Conservation (phyloP, 2,113 vertebrate genomes). For the Xyrauchen texanus region DNA sequence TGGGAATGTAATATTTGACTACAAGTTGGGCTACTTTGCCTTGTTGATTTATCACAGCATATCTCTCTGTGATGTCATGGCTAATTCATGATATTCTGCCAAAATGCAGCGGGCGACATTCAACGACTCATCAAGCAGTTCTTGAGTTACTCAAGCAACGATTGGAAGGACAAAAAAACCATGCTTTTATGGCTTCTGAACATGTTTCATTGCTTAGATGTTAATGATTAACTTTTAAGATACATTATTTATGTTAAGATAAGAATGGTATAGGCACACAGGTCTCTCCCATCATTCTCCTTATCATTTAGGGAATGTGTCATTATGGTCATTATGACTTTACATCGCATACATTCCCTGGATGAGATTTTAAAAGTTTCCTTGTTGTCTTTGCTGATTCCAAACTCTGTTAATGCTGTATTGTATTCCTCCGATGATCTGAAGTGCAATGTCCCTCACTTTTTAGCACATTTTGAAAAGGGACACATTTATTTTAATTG, state of each 20-base stretch:
- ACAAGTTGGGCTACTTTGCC: slow-evolving; percentile 10
- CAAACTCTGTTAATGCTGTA: slow-evolving; percentile 43
- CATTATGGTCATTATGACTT: slow-evolving; percentile 51
- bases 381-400: slow-evolving; percentile 48
- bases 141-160: slow-evolving; percentile 20
- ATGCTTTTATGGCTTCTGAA: slow-evolving; percentile 61
- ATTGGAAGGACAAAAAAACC: slow-evolving; percentile 50
- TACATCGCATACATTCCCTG: slow-evolving; percentile 15
- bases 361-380: slow-evolving; percentile 28
- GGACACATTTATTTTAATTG: slow-evolving; percentile 59
- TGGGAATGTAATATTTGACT: slow-evolving; percentile 8
- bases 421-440: slow-evolving; percentile 47
- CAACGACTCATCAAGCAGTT: slow-evolving; percentile 23
- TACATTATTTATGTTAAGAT: slow-evolving; percentile 80
- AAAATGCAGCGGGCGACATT: slow-evolving; percentile 16
- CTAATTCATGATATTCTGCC: slow-evolving; percentile 5
- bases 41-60: slow-evolving; percentile 5
- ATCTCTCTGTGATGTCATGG: slow-evolving; percentile 13
- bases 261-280: slow-evolving; percentile 68
- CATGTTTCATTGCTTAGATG: slow-evolving; percentile 62
- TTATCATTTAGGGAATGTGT: slow-evolving; percentile 43
- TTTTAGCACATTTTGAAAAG: slow-evolving; percentile 51
- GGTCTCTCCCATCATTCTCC: slow-evolving; percentile 48
- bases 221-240: slow-evolving; percentile 76
- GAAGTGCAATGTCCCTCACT: slow-evolving; percentile 71